Evolutionary conservation across 2,113 vertebrate genomes (phyloP).

Genomic region (Leiothrix lutea): DNA sequence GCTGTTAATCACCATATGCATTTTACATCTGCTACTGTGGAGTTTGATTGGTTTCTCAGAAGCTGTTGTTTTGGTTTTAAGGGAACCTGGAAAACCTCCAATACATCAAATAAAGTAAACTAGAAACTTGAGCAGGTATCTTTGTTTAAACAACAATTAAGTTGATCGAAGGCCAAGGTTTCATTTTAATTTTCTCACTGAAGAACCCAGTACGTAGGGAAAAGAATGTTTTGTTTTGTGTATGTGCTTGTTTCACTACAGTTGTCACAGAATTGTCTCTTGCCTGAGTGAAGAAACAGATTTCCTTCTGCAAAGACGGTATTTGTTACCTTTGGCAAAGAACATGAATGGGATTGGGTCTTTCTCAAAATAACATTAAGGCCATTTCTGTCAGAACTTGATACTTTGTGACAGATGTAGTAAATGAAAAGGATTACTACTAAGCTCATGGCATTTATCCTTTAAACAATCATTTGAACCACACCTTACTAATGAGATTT

Average conservation of each 20-base stretch:
- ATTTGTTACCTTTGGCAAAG: not conserved
- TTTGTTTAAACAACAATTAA: not conserved
- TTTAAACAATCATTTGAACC: conserved; percentile 18
- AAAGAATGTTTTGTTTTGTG: not conserved
- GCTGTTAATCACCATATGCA: not conserved
- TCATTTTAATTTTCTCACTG: not conserved
- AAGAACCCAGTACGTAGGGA: not conserved
- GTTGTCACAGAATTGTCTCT: not conserved
- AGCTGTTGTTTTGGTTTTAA: not conserved
- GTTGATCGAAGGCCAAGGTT: not conserved
- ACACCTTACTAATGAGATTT: conserved; percentile 1
- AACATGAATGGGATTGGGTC: not conserved
- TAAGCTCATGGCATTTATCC: not conserved
- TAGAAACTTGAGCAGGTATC: not conserved
- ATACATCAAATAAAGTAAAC: not conserved
- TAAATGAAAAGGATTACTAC: not conserved
- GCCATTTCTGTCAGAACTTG: not conserved
- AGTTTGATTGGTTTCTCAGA: not conserved
- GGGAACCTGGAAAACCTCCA: not conserved
- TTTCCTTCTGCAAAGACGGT: not conserved
- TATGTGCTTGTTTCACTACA: not conserved
- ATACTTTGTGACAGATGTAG: not conserved
- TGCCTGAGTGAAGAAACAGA: not conserved
- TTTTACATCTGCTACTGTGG: not conserved
- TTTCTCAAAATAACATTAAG: not conserved